A percentile compares a stretch with the other conserved stretches of the same genome.
phyloP scores from a whole-genome alignment of 2,888 invertebrate genomes.

The Oscheius sp. region DNA sequence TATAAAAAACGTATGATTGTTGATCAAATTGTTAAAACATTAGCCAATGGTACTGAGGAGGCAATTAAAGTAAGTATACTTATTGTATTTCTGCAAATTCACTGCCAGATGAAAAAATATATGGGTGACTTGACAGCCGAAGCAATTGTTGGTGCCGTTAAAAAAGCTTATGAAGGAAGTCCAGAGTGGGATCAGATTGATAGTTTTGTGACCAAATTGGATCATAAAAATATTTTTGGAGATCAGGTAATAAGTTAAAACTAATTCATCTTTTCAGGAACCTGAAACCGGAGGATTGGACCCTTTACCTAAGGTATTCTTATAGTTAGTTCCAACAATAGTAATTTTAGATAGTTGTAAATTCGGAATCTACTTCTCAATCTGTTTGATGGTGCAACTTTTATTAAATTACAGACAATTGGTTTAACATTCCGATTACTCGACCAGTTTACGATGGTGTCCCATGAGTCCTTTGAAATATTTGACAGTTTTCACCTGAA shows the following conservation, averaged over 20 bases:
- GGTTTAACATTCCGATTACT: constrained; percentile 34
- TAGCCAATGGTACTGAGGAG: not conserved
- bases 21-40: not conserved
- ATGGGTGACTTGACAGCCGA: constrained; percentile 2
- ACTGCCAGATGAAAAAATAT: not conserved
- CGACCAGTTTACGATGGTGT: constrained; percentile 60
- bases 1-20: not conserved
- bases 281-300: too few relatives aligned
- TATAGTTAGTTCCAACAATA: too few relatives aligned
- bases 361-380: too few relatives aligned
- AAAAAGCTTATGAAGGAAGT: not conserved
- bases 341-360: too few relatives aligned
- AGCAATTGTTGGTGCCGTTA: not conserved
- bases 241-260: too few relatives aligned
- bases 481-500: constrained; percentile 88
- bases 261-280: too few relatives aligned
- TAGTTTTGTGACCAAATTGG: not conserved
- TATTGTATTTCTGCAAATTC: not conserved
- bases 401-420: too few relatives aligned
- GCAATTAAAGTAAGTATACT: not conserved
- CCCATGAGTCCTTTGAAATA: constrained; percentile 83
- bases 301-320: too few relatives aligned
- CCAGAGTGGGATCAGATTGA: not conserved
- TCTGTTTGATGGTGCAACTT: too few relatives aligned
- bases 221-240: too few relatives aligned